Evolutionary conservation across 64 coral and sea anemone genomes (phyloP), one percentile per base, ranked within the genome.

Genomic region (Porites lutea): DNA sequence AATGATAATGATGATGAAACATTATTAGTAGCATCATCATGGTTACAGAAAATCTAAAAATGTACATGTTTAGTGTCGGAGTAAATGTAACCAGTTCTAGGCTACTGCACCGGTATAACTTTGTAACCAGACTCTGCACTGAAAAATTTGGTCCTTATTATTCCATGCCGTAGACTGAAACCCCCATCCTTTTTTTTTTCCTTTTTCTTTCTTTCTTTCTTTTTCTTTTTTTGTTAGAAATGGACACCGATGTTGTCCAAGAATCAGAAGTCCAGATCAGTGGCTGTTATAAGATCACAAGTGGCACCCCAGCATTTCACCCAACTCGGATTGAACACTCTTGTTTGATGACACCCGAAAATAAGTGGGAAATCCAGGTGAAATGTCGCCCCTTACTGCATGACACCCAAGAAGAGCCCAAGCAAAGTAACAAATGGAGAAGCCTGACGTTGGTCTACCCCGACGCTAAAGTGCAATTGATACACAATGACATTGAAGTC

Each of bases 401-500:
- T 81, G 46, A 76, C 54, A 13, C 22, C 11, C 14, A 62, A 44
- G 13, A 12, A 6, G 21, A 0, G n/a, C 47, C 71, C 43, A 5
- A 37, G 47, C 23, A 8, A 13, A 47, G 2, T n/a, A 45, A 8
- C 2, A 63, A 15, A 59, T 82, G 79, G 79, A 18, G 58, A 64
- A 82, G 60, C 60, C 5, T 82, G 10, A 65, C 3, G 55, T 58
- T 65, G 11, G 59, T 82, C 44, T 64, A 82, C 44, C 79, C 79
- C n/a, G 59, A 65, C 48, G 79, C 59, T 2, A 82, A 82, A 65
- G 59, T 82, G 11, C 14, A 65, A 65, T 16, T 48, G 13, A 65
- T 48, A 18, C 79, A 82, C 19, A 82, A 82, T 44, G 59, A 82
- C 60, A 82, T 82, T 2, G 44, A 64, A 65, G 58, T 82, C 6